phyloP scores from a whole-genome alignment of 2,797 vertebrate species.

The Crax fasciolata region DNA sequence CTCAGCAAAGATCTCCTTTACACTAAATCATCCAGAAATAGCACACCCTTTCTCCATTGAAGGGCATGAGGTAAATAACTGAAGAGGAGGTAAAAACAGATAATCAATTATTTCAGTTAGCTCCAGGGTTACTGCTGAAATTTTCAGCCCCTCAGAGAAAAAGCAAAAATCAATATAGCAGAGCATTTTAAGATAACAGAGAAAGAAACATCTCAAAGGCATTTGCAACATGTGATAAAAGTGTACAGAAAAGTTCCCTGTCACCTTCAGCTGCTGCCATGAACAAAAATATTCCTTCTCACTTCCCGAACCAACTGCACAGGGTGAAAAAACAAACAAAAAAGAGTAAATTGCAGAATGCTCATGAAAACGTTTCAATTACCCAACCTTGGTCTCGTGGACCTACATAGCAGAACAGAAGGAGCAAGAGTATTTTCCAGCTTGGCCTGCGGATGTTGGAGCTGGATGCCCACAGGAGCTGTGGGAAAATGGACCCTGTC shows the following conservation, averaged over 20 bases:
- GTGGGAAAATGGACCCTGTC: not conserved
- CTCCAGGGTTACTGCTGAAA: conserved; percentile 56
- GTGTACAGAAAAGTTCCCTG: not conserved
- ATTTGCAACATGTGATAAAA: conserved; percentile 14
- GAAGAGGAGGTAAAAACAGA: conserved; percentile 65
- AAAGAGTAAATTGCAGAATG: not conserved
- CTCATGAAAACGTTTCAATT: not conserved
- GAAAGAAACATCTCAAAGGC: conserved; percentile 52
- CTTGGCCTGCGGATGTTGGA: not conserved
- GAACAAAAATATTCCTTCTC: not conserved
- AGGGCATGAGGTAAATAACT: conserved; percentile 62
- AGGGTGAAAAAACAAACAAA: not conserved
- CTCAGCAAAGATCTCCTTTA: conserved; percentile 29
- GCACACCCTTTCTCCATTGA: conserved; percentile 31
- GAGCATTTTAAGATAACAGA: conserved; percentile 50
- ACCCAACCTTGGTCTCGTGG: not conserved
- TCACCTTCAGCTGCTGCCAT: conserved; percentile 53
- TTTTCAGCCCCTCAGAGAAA: conserved; percentile 57
- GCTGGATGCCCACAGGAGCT: fast-evolving
- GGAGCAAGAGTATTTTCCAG: fast-evolving
- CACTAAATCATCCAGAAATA: conserved; percentile 59
- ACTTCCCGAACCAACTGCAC: not conserved
- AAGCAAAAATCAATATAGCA: conserved; percentile 61
- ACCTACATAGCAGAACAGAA: not conserved
- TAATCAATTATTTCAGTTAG: conserved; percentile 71